These are phyloP conservation scores for Climacteris rufus DNA, from an alignment of 2,113 vertebrate genomes.

Conservation along the genomic window DNA sequence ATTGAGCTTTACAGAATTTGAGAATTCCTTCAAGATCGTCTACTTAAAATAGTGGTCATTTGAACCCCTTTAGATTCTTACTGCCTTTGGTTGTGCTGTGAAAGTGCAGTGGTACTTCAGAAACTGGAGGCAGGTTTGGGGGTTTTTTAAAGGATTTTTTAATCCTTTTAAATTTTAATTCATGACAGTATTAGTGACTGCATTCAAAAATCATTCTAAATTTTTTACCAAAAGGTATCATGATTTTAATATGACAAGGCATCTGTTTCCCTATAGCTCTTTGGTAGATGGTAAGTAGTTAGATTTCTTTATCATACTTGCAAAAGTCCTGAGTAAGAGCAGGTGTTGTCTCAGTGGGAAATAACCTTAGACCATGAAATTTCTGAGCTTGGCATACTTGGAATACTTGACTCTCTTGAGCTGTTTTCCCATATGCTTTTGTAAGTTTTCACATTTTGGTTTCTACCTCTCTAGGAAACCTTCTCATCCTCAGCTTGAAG, in stretches of 20 bases:
- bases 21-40: neutral
- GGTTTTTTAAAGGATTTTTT: neutral
- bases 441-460: neutral
- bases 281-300: neutral
- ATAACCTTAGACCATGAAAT: neutral
- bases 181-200: neutral
- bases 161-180: neutral
- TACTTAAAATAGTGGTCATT: neutral
- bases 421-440: neutral
- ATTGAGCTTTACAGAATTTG: neutral
- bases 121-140: neutral
- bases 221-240: neutral
- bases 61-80: neutral
- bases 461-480: conserved; percentile 77
- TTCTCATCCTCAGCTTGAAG: conserved; percentile 84
- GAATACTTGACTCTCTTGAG: neutral
- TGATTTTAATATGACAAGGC: neutral
- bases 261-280: neutral
- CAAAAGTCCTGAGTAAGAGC: neutral
- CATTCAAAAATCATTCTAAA: neutral
- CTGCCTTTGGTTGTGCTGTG: neutral
- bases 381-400: neutral
- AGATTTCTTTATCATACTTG: neutral
- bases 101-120: neutral
- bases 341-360: neutral